Evolutionary conservation across 2,113 vertebrate genomes (phyloP).

Genomic region (Myrmophylax atrothorax): DNA sequence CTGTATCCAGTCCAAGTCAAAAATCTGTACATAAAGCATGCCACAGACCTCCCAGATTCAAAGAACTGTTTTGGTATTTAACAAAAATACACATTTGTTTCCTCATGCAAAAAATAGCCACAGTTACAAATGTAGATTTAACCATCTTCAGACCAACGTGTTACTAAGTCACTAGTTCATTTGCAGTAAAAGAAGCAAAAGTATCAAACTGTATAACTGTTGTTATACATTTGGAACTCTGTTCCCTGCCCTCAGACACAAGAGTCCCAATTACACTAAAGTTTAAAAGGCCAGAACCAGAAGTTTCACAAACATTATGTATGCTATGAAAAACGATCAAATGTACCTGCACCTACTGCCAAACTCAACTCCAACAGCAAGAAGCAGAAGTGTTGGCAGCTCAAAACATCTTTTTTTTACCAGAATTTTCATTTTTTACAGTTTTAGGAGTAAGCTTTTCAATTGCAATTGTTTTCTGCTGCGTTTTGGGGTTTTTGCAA

Average conservation of each 20-base stretch:
- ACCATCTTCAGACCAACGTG: background rate
- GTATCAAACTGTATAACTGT: rapidly evolving
- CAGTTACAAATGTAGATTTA: background rate
- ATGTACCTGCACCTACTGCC: rapidly evolving
- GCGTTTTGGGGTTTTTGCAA: background rate
- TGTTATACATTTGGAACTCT: background rate
- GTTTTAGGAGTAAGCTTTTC: background rate
- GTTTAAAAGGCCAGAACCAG: background rate
- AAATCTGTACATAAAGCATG: background rate
- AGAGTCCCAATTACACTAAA: background rate
- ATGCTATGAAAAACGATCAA: background rate
- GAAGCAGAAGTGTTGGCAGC: background rate
- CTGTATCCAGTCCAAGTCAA: background rate
- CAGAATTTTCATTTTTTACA: background rate
- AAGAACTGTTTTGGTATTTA: background rate
- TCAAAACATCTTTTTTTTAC: rapidly evolving
- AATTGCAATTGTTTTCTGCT: background rate
- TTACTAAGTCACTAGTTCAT: no score
- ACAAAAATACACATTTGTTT: background rate
- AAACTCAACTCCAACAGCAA: background rate
- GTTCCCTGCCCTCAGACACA: background rate
- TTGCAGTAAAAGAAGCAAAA: background rate
- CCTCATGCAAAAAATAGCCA: rapidly evolving
- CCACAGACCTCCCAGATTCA: background rate
- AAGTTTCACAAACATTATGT: background rate